phyloP scores from a whole-genome alignment of 37 sponge, comb jelly and placozoan species.

The Halichondria panicea region DNA sequence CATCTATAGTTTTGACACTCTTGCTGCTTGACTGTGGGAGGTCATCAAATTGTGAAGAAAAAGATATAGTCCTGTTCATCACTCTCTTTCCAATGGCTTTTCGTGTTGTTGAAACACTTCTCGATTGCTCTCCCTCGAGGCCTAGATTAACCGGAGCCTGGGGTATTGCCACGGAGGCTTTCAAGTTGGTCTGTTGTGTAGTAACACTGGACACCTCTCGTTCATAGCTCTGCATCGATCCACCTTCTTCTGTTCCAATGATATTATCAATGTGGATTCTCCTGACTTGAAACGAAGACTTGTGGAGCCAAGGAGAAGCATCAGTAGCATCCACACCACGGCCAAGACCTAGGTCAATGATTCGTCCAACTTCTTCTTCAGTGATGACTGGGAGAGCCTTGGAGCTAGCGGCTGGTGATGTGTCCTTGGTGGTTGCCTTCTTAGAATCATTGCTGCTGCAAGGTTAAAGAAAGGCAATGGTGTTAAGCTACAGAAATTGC shows the following conservation, averaged over 20 bases:
- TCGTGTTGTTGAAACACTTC: constrained; percentile 22
- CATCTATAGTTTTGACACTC: background rate
- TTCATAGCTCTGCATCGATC: constrained; percentile 43
- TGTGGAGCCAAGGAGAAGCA: constrained; percentile 56
- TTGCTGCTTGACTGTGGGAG: constrained; percentile 1
- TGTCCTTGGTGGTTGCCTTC: background rate
- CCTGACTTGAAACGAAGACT: constrained; percentile 68
- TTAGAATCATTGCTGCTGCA: too few relatives aligned
- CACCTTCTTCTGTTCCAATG: constrained; percentile 62
- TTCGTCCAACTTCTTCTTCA: constrained; percentile 8
- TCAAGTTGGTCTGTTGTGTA: constrained; percentile 33
- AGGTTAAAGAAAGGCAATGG: too few relatives aligned
- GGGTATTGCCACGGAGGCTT: constrained; percentile 19
- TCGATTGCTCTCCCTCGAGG: constrained; percentile 39
- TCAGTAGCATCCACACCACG: constrained; percentile 64
- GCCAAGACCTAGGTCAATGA: constrained; percentile 62
- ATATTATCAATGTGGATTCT: constrained; percentile 5
- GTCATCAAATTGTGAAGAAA: constrained; percentile 42
- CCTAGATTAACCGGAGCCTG: constrained; percentile 23
- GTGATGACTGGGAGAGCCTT: constrained; percentile 3
- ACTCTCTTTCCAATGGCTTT: constrained; percentile 41
- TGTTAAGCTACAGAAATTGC: too few relatives aligned
- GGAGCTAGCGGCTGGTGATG: background rate
- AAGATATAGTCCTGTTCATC: constrained; percentile 49
- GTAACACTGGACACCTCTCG: constrained; percentile 35